Percentiles rank a stretch among this genome's conserved stretches.
These are phyloP conservation scores for Microctenopoma steveboyesi DNA, from an alignment of 2,797 vertebrate species.

Conservation along the genomic window DNA sequence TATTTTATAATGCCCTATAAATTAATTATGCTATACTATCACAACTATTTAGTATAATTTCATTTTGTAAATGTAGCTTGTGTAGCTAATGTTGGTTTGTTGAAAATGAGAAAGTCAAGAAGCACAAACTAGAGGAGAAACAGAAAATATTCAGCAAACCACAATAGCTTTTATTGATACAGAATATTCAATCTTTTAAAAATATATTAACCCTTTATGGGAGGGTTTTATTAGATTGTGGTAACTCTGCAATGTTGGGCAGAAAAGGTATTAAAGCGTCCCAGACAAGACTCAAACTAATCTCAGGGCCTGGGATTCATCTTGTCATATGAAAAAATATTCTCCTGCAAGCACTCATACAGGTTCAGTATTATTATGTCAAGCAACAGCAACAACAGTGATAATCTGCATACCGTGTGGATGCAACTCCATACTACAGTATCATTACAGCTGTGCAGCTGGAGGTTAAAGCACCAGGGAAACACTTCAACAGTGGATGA, in stretches of 20 bases:
- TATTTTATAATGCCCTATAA: no score
- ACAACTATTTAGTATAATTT: no score
- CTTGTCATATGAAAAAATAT: no score
- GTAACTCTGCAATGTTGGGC: background rate
- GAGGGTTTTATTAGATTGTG: background rate
- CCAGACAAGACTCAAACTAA: conserved; percentile 6
- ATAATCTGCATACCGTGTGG: background rate
- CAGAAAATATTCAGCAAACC: background rate
- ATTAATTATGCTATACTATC: no score
- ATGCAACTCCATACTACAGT: background rate
- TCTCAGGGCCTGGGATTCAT: background rate
- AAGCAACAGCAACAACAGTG: background rate
- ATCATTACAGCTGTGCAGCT: background rate
- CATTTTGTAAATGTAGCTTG: no score
- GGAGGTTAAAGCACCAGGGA: background rate
- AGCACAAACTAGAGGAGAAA: background rate
- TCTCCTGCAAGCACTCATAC: background rate
- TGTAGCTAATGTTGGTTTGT: no score
- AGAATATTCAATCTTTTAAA: background rate
- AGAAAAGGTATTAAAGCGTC: conserved; percentile 15
- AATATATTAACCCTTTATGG: background rate
- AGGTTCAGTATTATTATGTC: background rate
- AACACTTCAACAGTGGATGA: conserved; percentile 1
- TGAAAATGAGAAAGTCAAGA: no score
- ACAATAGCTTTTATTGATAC: no score